Evolutionary conservation across 2,797 vertebrate genomes (phyloP), one percentile per base, ranked within the genome.

Genomic region (Xyrichtys novacula): DNA sequence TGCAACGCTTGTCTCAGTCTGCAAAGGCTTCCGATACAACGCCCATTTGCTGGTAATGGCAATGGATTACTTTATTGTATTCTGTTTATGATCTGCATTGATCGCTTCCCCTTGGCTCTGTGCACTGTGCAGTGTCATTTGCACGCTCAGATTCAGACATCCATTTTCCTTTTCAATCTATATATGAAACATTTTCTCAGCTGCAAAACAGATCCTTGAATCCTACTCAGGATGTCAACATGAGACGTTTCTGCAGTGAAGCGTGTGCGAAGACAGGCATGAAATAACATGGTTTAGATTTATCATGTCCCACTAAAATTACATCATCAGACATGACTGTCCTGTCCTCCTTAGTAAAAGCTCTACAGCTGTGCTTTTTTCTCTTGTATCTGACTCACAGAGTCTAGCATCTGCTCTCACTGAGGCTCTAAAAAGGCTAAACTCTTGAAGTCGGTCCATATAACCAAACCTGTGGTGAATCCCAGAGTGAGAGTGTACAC

Each of bases 61-160:
- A 90, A 86, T 88, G 77, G 91, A 91, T 92, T 85, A 88, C 79
- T 88, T 85, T 90, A 93, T 91, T 84, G 90, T 91, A 91, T 91
- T 92, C 71, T 88, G 84, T 90, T 92, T 91, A 92, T 91, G 90
- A 91, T 91, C 83, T 76, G 52, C 86, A 92, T 93, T 89, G 90
- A 93, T 91, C 64, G 64, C 74, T 44, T 81, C 79, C 70, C 77
- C 79, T 72, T 83, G 74, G 67, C 79, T 86, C 78, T 61, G 58
- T 81, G 76, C 63, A 68, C 83, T 78, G 80, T 65, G 81, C 72
- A 74, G 73, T 89, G 81, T 85, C 80, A 88, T 89, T 88, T 88
- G 58, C 73, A 64, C 56, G 59, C 71, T 79, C 60, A 61, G 56
- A 80, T 75, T 69, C 78, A 85, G 67, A 80, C 81, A 86, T 90